phyloP scores from a whole-genome alignment of 2,113 vertebrate species.

The Lipophrys pholis region DNA sequence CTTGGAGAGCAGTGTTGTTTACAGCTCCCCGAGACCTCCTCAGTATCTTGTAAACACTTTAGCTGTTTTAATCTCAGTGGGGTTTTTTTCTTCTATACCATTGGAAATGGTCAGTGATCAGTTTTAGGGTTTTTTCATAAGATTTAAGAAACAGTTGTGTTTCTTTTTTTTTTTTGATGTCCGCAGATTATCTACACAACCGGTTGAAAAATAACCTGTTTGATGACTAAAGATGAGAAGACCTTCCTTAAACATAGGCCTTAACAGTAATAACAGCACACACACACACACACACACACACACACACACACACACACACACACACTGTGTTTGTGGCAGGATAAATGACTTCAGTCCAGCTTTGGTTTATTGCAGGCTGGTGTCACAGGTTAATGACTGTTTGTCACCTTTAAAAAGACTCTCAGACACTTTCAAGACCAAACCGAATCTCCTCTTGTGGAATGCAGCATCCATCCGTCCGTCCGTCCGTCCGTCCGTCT shows the following conservation, averaged over 20 bases:
- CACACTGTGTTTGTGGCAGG: slow-evolving; percentile 48
- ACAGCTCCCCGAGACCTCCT: slow-evolving; percentile 1
- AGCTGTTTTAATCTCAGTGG: no score
- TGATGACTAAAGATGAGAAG: slow-evolving; percentile 24
- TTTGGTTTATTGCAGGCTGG: slow-evolving; percentile 6
- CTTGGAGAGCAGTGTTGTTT: background rate
- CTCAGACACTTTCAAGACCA: background rate
- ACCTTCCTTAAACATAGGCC: slow-evolving; percentile 56
- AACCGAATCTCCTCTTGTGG: no score
- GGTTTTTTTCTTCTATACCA: background rate
- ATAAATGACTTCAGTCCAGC: slow-evolving; percentile 22
- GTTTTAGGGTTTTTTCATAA: no score
- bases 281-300: slow-evolving; percentile 32
- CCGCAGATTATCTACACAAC: no score
- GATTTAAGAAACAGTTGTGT: no score
- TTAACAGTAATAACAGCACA: slow-evolving; percentile 55
- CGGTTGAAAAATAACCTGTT: background rate
- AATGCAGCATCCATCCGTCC: background rate
- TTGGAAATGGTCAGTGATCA: no score
- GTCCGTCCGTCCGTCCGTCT: background rate
- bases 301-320: slow-evolving; percentile 20
- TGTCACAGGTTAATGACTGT: slow-evolving; percentile 43
- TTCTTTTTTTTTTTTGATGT: no score
- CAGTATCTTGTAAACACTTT: slow-evolving; percentile 11
- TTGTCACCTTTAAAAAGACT: slow-evolving; percentile 16